These are phyloP conservation scores for Agapornis roseicollis DNA, from an alignment of 2,113 vertebrate species.

Conservation along the genomic window DNA sequence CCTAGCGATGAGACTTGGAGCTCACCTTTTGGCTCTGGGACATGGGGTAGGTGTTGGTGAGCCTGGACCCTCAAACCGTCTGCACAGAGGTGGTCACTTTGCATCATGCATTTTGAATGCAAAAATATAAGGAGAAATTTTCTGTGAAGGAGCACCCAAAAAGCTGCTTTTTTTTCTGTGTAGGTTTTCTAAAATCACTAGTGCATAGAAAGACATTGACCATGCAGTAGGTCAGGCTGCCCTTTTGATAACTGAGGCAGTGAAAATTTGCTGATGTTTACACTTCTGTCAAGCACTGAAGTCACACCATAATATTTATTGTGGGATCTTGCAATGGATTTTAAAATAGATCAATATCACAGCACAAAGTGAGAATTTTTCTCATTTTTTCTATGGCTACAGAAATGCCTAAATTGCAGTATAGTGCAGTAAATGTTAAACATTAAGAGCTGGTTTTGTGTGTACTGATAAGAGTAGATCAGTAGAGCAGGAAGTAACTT, in stretches of 20 bases:
- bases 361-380: background rate
- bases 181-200: conserved; percentile 3
- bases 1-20: background rate
- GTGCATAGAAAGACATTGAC: background rate
- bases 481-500: background rate
- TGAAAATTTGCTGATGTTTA: conserved; percentile 58
- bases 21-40: background rate
- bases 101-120: background rate
- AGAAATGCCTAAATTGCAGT: background rate
- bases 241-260: conserved; percentile 32
- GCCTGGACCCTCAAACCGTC: background rate
- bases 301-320: conserved; percentile 5
- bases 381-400: background rate
- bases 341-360: background rate
- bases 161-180: background rate
- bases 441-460: background rate
- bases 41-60: background rate
- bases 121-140: background rate
- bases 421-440: background rate
- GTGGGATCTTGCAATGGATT: background rate
- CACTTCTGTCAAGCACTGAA: conserved; percentile 34
- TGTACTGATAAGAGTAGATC: background rate
- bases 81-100: background rate
- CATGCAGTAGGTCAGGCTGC: background rate
- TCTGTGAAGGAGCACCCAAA: background rate